Percentiles rank a stretch among this genome's conserved stretches.
These are phyloP conservation scores for Ooceraea biroi DNA, from an alignment of 1,140 invertebrate species.

Conservation along the genomic window DNA sequence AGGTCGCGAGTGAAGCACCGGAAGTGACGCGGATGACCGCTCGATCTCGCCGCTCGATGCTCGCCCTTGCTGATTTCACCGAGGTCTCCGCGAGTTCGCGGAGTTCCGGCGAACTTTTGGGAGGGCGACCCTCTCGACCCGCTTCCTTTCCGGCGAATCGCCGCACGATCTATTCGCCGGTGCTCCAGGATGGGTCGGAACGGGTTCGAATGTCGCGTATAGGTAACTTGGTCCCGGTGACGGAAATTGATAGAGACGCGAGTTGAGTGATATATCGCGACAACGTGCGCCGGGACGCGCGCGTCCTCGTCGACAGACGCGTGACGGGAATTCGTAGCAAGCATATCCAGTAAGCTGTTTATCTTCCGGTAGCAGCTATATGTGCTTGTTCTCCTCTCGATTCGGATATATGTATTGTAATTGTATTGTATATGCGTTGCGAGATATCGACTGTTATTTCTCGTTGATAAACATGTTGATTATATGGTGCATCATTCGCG, in stretches of 20 bases:
- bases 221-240: neutral
- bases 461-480: conserved; percentile 14
- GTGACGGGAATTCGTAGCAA: conserved; percentile 42
- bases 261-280: conserved; percentile 43
- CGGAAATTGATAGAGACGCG: conserved; percentile 47
- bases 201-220: conserved; percentile 2
- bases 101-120: neutral
- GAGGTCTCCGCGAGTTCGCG: neutral
- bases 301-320: neutral
- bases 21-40: neutral
- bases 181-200: neutral
- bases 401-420: conserved; percentile 28
- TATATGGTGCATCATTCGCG: conserved; percentile 7
- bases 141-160: neutral
- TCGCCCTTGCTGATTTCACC: neutral
- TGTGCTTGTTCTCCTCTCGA: conserved; percentile 45
- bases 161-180: neutral
- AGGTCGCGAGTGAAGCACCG: conserved; percentile 18
- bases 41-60: conserved; percentile 34
- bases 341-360: conserved; percentile 36
- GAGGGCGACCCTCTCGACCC: neutral
- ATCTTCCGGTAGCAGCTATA: conserved; percentile 17
- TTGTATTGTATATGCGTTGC: conserved; percentile 28
- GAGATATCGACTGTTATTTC: conserved; percentile 32
- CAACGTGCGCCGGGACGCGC: conserved; percentile 2